Evolutionary conservation across 2,888 invertebrate genomes (phyloP).

Genomic region (Geotrupes spiniger): DNA sequence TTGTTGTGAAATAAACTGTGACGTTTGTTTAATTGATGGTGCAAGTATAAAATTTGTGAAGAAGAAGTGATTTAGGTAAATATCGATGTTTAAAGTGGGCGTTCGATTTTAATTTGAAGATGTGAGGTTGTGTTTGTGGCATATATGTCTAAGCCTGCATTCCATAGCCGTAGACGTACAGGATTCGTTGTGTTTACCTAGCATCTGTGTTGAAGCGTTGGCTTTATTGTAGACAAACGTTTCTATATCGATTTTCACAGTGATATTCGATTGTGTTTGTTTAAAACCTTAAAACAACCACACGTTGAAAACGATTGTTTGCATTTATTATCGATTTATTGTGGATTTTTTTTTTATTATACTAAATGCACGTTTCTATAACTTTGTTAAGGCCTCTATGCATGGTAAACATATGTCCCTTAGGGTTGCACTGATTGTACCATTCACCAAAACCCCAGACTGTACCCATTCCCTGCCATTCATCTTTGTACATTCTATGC

Average conservation of each 20-base stretch:
- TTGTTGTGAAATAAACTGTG: conserved; percentile 1
- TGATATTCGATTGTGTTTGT: conserved; percentile 23
- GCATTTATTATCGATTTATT: conserved; percentile 10
- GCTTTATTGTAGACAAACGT: conserved; percentile 15
- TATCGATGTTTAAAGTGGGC: conserved; percentile 1
- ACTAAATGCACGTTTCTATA: conserved; percentile 3
- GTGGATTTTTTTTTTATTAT: conserved; percentile 4
- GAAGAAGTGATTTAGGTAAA: conserved; percentile 5
- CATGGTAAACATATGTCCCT: conserved; percentile 30
- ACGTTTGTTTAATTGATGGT: background rate
- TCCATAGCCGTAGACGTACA: conserved; percentile 1
- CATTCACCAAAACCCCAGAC: conserved; percentile 26
- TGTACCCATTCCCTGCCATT: conserved; percentile 28
- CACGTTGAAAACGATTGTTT: conserved; percentile 6
- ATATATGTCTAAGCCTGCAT: conserved; percentile 2
- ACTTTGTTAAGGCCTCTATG: conserved; percentile 10
- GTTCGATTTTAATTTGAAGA: background rate
- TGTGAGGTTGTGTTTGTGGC: conserved; percentile 10
- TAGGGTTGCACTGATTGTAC: conserved; percentile 29
- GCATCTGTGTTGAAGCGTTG: conserved; percentile 10
- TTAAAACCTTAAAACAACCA: conserved; percentile 18
- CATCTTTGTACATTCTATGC: conserved; percentile 27
- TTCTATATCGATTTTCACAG: conserved; percentile 26
- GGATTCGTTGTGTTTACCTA: conserved; percentile 16
- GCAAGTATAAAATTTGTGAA: background rate